phyloP scores from a whole-genome alignment of 2,113 vertebrate species.

The Acrocephalus arundinaceus region DNA sequence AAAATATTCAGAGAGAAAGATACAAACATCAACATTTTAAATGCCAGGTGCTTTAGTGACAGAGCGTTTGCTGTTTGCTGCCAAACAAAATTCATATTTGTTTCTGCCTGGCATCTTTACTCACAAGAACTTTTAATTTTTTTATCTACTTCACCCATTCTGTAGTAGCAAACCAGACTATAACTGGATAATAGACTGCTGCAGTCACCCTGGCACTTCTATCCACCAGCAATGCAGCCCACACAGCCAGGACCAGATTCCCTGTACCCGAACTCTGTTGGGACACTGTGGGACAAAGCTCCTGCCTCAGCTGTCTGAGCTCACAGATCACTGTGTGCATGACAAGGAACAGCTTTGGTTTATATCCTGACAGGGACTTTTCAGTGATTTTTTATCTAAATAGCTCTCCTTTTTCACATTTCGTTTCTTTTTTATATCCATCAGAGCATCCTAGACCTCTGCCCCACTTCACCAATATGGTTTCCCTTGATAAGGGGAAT shows the following conservation, averaged over 20 bases:
- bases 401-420: not conserved
- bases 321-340: not conserved
- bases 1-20: not conserved
- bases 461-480: not conserved
- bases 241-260: not conserved
- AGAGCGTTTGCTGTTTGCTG: not conserved
- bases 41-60: not conserved
- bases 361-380: not conserved
- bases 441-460: not conserved
- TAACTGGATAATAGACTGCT: not conserved
- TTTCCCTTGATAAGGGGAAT: not conserved
- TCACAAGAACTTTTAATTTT: not conserved
- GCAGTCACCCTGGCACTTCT: not conserved
- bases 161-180: not conserved
- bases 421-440: not conserved
- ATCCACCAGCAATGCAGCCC: not conserved
- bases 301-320: not conserved
- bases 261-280: rapidly evolving
- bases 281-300: not conserved
- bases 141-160: not conserved
- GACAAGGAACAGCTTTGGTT: not conserved
- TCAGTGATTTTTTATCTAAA: not conserved
- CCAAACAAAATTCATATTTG: not conserved
- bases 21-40: not conserved
- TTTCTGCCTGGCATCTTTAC: not conserved